A percentile compares a stretch with the other conserved stretches of the same genome.
Conservation (phyloP, 2,113 vertebrate genomes). For the Conger conger region DNA sequence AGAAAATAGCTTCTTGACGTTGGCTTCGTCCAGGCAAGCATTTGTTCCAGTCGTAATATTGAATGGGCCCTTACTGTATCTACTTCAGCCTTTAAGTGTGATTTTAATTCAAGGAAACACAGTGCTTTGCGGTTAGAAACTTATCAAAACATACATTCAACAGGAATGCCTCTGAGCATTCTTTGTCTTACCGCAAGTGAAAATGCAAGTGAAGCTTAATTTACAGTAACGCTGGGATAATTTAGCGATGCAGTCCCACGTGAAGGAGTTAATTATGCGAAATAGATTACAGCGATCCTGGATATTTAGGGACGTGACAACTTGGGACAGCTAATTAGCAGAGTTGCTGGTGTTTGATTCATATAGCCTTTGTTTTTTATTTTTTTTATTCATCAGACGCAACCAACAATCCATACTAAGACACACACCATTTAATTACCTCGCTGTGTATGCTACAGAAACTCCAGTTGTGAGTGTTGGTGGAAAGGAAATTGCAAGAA, state of each 20-base stretch:
- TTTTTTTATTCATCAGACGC: constrained; percentile 65
- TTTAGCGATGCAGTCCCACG: constrained; percentile 43
- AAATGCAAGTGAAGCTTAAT: background rate
- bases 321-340: constrained; percentile 64
- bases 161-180: background rate
- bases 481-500: constrained; percentile 48
- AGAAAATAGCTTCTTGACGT: background rate
- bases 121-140: background rate
- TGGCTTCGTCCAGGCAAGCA: background rate
- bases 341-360: constrained; percentile 69
- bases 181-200: constrained; percentile 30
- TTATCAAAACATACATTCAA: background rate
- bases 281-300: constrained; percentile 52
- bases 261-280: constrained; percentile 52
- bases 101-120: background rate
- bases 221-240: constrained; percentile 32
- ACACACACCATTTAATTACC: constrained; percentile 65
- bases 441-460: constrained; percentile 52
- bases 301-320: constrained; percentile 58
- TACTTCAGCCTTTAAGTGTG: background rate
- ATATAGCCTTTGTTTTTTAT: constrained; percentile 58
- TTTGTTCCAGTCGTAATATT: background rate
- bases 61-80: background rate
- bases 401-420: constrained; percentile 61
- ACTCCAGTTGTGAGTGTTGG: constrained; percentile 38